phyloP scores from a whole-genome alignment of 2,797 vertebrate genomes.

The Zalophus californianus region DNA sequence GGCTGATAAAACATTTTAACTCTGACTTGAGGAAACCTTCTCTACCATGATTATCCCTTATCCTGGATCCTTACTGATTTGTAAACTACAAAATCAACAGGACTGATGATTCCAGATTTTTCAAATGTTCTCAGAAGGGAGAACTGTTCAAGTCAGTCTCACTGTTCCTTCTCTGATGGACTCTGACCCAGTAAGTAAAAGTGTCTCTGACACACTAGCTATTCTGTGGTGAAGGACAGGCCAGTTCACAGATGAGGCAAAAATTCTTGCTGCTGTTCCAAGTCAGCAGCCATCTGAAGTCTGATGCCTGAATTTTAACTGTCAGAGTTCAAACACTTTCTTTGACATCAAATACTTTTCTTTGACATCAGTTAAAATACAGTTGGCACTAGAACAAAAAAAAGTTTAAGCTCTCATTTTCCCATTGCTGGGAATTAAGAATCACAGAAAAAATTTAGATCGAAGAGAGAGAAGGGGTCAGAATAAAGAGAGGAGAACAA shows the following conservation, averaged over 20 bases:
- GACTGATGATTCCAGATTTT: not conserved
- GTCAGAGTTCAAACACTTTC: not conserved
- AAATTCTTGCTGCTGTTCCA: not conserved
- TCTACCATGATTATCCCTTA: not conserved
- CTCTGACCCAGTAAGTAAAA: not conserved
- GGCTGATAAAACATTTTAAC: not conserved
- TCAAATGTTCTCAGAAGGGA: not conserved
- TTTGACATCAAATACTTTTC: conserved; percentile 50
- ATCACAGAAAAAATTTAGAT: conserved; percentile 42
- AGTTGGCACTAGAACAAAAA: conserved; percentile 54
- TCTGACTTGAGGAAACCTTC: not conserved
- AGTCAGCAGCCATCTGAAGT: not conserved
- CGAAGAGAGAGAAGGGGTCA: not conserved
- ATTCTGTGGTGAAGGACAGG: not conserved
- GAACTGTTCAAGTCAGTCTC: not conserved
- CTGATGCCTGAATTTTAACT: not conserved
- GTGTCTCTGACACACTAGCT: not conserved
- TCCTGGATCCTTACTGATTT: not conserved
- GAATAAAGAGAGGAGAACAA: not conserved
- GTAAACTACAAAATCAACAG: not conserved
- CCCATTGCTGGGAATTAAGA: conserved; percentile 26
- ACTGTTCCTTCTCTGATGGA: not conserved
- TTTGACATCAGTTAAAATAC: conserved; percentile 42
- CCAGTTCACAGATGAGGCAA: not conserved
- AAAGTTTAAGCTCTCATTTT: conserved; percentile 36